These are phyloP conservation scores for Sclerurus mexicanus DNA, from an alignment of 2,113 vertebrate species.

Conservation along the genomic window DNA sequence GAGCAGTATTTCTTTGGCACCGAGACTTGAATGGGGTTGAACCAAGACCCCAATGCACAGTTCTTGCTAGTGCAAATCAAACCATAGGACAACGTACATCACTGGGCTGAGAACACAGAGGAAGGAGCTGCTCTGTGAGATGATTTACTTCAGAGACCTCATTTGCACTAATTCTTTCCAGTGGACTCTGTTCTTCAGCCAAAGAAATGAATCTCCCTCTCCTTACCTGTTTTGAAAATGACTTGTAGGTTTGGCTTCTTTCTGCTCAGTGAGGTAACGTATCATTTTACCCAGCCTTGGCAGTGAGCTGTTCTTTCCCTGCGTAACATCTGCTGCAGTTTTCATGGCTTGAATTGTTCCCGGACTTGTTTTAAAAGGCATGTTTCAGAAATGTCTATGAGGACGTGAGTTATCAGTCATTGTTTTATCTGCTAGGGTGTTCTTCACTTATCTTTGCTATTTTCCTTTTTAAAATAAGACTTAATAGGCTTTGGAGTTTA, in stretches of 20 bases:
- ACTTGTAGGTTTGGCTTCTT: neutral
- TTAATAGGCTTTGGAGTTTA: neutral
- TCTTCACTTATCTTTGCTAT: neutral
- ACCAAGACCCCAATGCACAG: neutral
- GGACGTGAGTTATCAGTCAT: neutral
- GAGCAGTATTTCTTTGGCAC: neutral
- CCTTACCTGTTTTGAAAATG: neutral
- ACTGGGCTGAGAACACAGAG: neutral
- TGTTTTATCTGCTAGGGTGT: neutral
- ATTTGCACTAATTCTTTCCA: neutral
- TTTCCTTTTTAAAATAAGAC: neutral
- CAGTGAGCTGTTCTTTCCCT: neutral
- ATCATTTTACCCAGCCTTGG: neutral
- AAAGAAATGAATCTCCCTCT: neutral
- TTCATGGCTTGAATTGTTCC: neutral
- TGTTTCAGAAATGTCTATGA: neutral
- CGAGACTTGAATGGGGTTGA: neutral
- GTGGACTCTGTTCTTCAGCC: neutral
- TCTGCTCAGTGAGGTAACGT: neutral
- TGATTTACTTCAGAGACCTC: neutral
- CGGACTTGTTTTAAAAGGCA: slow-evolving; percentile 16
- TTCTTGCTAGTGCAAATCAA: neutral
- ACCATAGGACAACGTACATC: neutral
- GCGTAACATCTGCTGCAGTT: slow-evolving; percentile 18
- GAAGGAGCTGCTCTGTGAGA: neutral